A percentile compares a stretch with the other conserved stretches of the same genome.
Conservation (phyloP, 2,888 invertebrate genomes). For the Drosophila pseudotalamancana region DNA sequence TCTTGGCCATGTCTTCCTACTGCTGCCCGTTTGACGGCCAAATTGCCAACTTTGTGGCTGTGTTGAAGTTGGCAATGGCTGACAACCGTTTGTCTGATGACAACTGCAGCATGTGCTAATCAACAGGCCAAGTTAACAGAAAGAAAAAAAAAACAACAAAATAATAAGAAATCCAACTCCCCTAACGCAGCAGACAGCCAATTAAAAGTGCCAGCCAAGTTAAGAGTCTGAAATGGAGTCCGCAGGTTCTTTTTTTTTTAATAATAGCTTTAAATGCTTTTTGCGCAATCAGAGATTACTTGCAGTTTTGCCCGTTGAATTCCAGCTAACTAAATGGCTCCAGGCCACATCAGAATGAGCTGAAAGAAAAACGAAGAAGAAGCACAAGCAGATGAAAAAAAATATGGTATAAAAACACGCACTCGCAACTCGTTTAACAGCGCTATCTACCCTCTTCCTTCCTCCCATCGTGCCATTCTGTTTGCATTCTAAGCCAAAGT, state of each 20-base stretch:
- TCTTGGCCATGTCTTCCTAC: constrained; percentile 29
- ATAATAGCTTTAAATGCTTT: constrained; percentile 64
- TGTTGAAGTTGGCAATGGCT: constrained; percentile 31
- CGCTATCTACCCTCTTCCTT: not conserved
- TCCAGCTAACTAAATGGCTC: constrained; percentile 56
- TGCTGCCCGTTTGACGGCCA: constrained; percentile 48
- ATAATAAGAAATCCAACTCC: constrained; percentile 11
- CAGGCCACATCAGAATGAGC: too few relatives aligned
- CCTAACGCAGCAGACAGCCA: constrained; percentile 58
- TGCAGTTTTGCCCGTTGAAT: constrained; percentile 36
- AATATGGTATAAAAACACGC: constrained; percentile 16
- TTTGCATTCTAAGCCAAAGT: constrained; percentile 61
- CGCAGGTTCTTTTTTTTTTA: constrained; percentile 66
- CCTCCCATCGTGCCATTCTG: not conserved
- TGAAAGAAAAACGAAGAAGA: too few relatives aligned
- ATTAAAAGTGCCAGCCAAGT: constrained; percentile 61
- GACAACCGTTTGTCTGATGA: constrained; percentile 58
- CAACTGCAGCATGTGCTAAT: constrained; percentile 54
- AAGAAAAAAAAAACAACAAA: not conserved
- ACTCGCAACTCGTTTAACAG: constrained; percentile 17
- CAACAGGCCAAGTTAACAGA: constrained; percentile 14
- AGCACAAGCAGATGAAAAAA: not conserved
- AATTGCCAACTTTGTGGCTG: constrained; percentile 47
- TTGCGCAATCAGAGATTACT: constrained; percentile 65
- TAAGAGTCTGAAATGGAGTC: constrained; percentile 28